A percentile compares a stretch with the other conserved stretches of the same genome.
phyloP scores from a whole-genome alignment of 1,140 invertebrate species.

The Latrodectus geometricus region DNA sequence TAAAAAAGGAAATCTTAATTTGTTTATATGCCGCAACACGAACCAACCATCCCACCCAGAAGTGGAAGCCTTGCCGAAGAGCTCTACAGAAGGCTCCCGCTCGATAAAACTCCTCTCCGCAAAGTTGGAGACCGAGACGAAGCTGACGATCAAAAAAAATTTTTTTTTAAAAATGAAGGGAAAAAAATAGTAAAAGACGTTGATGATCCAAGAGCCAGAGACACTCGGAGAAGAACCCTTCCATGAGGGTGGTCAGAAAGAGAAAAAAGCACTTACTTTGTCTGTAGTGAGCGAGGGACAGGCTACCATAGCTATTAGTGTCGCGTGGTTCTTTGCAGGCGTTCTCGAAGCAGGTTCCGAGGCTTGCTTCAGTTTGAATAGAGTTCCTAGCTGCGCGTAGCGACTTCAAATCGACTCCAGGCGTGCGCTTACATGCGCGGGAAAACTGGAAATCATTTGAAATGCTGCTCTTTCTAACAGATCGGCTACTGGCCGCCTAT shows the following conservation, averaged over 20 bases:
- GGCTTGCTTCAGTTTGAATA: slow-evolving; percentile 57
- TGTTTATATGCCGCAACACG: not conserved
- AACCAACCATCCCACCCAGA: not conserved
- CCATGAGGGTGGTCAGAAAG: not conserved
- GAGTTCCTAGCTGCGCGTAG: slow-evolving; percentile 56
- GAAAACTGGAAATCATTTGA: slow-evolving; percentile 28
- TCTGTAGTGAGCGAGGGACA: slow-evolving; percentile 32
- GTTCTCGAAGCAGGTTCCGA: slow-evolving; percentile 27
- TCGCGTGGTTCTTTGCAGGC: slow-evolving; percentile 35
- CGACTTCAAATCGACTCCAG: slow-evolving; percentile 18
- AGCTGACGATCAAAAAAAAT: not conserved
- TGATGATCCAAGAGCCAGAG: not conserved
- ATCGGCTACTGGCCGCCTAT: slow-evolving; percentile 41
- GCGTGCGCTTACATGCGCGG: slow-evolving; percentile 46
- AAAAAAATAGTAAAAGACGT: not conserved
- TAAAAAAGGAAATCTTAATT: no score
- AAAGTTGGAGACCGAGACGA: not conserved
- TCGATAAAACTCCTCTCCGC: slow-evolving; percentile 34
- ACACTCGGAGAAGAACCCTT: not conserved
- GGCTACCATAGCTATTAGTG: slow-evolving; percentile 54
- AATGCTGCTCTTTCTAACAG: slow-evolving; percentile 44
- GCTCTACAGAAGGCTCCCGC: not conserved
- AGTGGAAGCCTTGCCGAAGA: slow-evolving; percentile 3
- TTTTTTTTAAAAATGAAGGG: not conserved
- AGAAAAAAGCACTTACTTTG: slow-evolving; percentile 35